Evolutionary conservation across 1,140 invertebrate species (phyloP).

Genomic region (Anastatus disparis): DNA sequence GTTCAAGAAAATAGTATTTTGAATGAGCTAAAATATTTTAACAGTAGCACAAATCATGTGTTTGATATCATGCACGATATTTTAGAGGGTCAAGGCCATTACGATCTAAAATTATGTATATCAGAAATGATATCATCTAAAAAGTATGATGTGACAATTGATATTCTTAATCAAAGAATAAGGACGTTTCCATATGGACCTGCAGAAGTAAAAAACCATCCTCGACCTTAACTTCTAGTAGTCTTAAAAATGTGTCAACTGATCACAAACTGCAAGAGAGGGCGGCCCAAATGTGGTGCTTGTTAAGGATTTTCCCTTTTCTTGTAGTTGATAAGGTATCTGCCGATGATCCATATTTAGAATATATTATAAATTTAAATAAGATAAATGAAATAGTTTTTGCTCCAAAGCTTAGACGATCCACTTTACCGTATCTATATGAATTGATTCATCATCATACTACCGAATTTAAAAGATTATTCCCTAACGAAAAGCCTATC

Average conservation of each 20-base stretch:
- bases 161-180: not conserved
- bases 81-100: not conserved
- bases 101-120: not conserved
- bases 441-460: not conserved
- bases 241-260: not conserved
- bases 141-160: not conserved
- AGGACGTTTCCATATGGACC: not conserved
- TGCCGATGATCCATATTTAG: not conserved
- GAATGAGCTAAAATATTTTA: not conserved
- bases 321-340: not conserved
- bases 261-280: slow-evolving; percentile 2
- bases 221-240: not conserved
- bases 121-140: not conserved
- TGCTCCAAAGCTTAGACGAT: not conserved
- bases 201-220: not conserved
- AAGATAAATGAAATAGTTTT: slow-evolving; percentile 8
- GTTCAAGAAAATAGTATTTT: not conserved
- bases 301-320: slow-evolving; percentile 5
- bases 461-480: not conserved
- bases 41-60: not conserved
- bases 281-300: not conserved
- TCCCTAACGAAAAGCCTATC: not conserved
- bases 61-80: slow-evolving; percentile 16
- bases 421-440: not conserved
- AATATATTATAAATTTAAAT: slow-evolving; percentile 11